Conservation (phyloP, 1,140 invertebrate species). For the Drosophila nigrodunni region DNA sequence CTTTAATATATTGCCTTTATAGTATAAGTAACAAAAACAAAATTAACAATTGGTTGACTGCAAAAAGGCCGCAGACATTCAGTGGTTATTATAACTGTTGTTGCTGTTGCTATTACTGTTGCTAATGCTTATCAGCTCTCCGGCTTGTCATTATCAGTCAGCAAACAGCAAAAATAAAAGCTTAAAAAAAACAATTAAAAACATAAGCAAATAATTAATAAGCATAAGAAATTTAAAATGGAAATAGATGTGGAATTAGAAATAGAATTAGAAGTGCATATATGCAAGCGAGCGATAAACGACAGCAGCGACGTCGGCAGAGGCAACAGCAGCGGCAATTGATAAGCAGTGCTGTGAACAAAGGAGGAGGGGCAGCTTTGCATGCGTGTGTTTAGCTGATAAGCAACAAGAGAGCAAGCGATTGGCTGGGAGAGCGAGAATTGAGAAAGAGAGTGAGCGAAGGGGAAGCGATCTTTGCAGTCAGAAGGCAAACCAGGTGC, state of each 20-base stretch:
- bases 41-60: not conserved
- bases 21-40: not conserved
- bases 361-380: slow-evolving; percentile 1
- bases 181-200: slow-evolving; percentile 26
- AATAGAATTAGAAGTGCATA: slow-evolving; percentile 38
- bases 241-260: slow-evolving; percentile 29
- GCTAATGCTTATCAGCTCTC: slow-evolving; percentile 18
- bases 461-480: slow-evolving; percentile 25
- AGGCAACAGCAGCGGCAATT: not conserved
- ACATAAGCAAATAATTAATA: slow-evolving; percentile 7
- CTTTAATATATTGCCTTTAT: no score
- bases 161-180: slow-evolving; percentile 1
- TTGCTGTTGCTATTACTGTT: slow-evolving; percentile 4
- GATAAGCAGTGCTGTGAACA: slow-evolving; percentile 28
- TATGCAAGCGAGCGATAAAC: slow-evolving; percentile 31
- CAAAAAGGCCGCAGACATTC: slow-evolving; percentile 8
- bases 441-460: not conserved
- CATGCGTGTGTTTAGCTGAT: slow-evolving; percentile 59
- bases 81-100: slow-evolving; percentile 9
- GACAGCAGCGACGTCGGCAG: slow-evolving; percentile 10
- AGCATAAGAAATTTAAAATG: slow-evolving; percentile 12
- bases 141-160: slow-evolving; percentile 54
- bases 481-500: slow-evolving; percentile 29
- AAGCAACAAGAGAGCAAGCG: slow-evolving; percentile 30
- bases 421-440: not conserved